A percentile compares a stretch with the other conserved stretches of the same genome.
These are phyloP conservation scores for Schlechtendalia chinensis DNA, from an alignment of 1,140 invertebrate genomes.

Conservation along the genomic window DNA sequence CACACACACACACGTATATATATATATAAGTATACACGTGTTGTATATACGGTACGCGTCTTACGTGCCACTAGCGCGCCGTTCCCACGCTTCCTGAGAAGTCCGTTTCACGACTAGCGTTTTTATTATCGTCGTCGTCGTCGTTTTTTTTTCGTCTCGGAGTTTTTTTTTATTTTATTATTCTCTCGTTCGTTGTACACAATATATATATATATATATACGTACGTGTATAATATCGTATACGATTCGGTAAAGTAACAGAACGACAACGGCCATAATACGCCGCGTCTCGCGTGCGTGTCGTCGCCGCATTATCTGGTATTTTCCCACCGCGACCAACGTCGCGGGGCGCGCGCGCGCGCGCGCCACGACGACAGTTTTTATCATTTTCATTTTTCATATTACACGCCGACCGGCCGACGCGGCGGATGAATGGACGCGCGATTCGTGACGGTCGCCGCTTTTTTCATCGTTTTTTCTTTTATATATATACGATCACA, in stretches of 20 bases:
- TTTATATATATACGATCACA: not conserved
- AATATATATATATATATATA: not conserved
- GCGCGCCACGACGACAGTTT: too few relatives aligned
- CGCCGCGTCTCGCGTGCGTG: not conserved
- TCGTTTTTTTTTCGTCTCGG: slow-evolving; percentile 15
- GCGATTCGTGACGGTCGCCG: slow-evolving; percentile 27
- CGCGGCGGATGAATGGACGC: slow-evolving; percentile 22
- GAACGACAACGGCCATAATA: not conserved
- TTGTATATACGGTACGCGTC: not conserved
- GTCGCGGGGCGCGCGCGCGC: not conserved
- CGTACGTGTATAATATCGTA: not conserved
- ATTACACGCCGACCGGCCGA: not conserved
- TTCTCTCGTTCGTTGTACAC: not conserved
- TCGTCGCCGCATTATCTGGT: not conserved
- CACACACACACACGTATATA: not conserved
- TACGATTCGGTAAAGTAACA: not conserved
- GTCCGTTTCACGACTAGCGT: slow-evolving; percentile 49
- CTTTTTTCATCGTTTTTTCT: not conserved
- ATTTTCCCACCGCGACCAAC: not conserved
- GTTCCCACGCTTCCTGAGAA: slow-evolving; percentile 51
- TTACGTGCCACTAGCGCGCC: slow-evolving; percentile 10
- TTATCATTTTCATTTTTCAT: not conserved
- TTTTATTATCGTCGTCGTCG: slow-evolving; percentile 22
- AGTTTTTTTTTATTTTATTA: slow-evolving; percentile 13
- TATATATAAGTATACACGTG: not conserved